Conservation (phyloP, 2,113 vertebrate genomes). For the Callospermophilus lateralis region DNA sequence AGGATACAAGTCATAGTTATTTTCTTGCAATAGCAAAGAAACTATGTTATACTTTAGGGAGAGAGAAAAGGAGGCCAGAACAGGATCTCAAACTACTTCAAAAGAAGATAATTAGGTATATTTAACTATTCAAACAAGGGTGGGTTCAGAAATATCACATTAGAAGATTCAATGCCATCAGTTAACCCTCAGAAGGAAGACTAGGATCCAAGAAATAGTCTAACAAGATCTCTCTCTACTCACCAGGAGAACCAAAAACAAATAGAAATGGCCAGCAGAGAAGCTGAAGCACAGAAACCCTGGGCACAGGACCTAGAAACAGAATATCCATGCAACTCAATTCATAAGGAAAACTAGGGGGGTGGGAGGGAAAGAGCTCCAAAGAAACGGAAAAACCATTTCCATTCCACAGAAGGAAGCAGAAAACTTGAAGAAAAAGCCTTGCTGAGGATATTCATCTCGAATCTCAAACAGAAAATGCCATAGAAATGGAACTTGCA, state of each 20-base stretch:
- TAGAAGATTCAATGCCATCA: conserved; percentile 43
- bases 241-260: conserved; percentile 55
- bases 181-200: conserved; percentile 44
- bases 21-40: conserved; percentile 63
- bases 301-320: conserved; percentile 42
- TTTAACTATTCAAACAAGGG: conserved; percentile 55
- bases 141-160: conserved; percentile 33
- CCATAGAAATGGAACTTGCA: neutral
- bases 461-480: conserved; percentile 55
- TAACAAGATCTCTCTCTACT: conserved; percentile 58
- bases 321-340: conserved; percentile 61
- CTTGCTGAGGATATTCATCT: neutral
- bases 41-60: conserved; percentile 24
- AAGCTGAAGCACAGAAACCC: conserved; percentile 54
- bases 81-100: neutral
- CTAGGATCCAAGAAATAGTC: conserved; percentile 44
- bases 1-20: conserved; percentile 27
- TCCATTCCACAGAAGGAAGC: conserved; percentile 9
- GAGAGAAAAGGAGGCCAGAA: conserved; percentile 59
- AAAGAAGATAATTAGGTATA: conserved; percentile 17
- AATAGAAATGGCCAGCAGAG: conserved; percentile 38
- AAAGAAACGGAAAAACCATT: conserved; percentile 41
- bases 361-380: neutral
- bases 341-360: conserved; percentile 45
- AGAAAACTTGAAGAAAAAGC: conserved; percentile 50